Conservation (phyloP, 2,797 vertebrate species). For the Enteromius radiatus region DNA sequence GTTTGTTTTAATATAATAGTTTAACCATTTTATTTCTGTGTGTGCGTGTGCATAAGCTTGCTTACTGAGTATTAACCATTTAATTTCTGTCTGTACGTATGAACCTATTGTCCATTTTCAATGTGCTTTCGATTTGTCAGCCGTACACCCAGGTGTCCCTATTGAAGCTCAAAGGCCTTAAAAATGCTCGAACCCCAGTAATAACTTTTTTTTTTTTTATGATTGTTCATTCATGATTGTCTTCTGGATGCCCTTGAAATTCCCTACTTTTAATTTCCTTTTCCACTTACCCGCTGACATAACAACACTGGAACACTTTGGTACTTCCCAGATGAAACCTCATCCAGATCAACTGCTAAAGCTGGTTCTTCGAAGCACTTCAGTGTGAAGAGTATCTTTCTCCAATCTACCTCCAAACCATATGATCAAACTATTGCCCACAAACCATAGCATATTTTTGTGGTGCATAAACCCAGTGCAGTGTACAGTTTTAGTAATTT, state of each 20-base stretch:
- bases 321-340: slow-evolving; percentile 31
- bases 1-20: too few species aligned
- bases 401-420: background rate
- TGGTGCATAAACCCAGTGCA: background rate
- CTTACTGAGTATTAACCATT: too few species aligned
- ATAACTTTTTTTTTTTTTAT: background rate
- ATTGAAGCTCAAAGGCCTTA: too few species aligned
- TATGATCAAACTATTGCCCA: background rate
- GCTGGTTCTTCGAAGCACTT: background rate
- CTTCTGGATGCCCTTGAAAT: background rate
- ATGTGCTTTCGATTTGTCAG: too few species aligned
- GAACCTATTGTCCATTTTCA: too few species aligned
- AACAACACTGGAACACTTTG: background rate
- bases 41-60: too few species aligned
- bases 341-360: background rate
- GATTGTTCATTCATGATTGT: background rate
- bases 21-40: too few species aligned
- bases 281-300: background rate
- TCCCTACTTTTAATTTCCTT: background rate
- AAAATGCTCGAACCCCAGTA: too few species aligned
- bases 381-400: background rate
- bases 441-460: background rate
- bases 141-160: too few species aligned
- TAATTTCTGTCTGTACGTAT: too few species aligned
- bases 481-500: background rate